These are phyloP conservation scores for Aelia acuminata DNA, from an alignment of 2,888 invertebrate species.

Conservation along the genomic window DNA sequence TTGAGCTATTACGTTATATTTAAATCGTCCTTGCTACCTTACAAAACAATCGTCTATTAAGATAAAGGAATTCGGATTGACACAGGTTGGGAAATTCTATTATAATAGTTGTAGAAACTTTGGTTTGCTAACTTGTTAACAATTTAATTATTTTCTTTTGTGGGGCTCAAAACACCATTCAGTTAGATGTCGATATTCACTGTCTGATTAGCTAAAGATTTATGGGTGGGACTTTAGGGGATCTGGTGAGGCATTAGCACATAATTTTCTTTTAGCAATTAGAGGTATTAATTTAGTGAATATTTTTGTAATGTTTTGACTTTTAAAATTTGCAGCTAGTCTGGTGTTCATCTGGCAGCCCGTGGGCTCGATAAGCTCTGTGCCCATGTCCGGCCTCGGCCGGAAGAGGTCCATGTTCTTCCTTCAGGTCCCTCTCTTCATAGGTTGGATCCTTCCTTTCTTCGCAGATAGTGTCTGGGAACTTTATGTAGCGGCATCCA, in stretches of 20 bases:
- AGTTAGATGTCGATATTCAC: background rate
- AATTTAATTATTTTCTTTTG: background rate
- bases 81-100: background rate
- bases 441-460: slow-evolving; percentile 62
- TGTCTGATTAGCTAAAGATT: background rate
- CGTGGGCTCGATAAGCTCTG: slow-evolving; percentile 61
- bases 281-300: background rate
- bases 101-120: background rate
- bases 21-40: background rate
- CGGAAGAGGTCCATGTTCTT: slow-evolving; percentile 63
- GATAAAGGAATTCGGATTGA: background rate
- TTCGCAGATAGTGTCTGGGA: slow-evolving; percentile 63
- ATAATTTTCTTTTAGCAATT: background rate
- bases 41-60: background rate
- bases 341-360: slow-evolving; percentile 64
- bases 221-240: background rate
- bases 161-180: background rate
- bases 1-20: background rate
- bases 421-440: slow-evolving; percentile 62
- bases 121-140: background rate
- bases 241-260: background rate
- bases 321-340: slow-evolving; percentile 60
- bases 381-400: slow-evolving; percentile 60
- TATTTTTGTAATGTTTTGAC: background rate
- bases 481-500: slow-evolving; percentile 61